These are phyloP conservation scores for Trachymyrmex cornetzi DNA, from an alignment of 1,140 invertebrate species.

Conservation along the genomic window DNA sequence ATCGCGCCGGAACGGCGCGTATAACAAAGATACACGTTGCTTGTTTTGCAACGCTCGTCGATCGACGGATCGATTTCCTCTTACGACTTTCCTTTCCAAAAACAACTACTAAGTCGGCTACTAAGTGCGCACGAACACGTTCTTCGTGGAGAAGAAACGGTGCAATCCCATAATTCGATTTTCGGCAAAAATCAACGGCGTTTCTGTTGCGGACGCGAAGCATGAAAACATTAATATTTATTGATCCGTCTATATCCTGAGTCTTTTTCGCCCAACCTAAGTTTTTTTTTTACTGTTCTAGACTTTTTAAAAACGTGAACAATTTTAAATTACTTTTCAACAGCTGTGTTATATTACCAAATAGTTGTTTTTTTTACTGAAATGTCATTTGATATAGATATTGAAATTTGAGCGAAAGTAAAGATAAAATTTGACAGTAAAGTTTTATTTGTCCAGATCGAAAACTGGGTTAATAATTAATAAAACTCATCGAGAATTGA, in stretches of 20 bases:
- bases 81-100: slow-evolving; percentile 69
- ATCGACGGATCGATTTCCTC: slow-evolving; percentile 63
- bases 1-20: slow-evolving; percentile 33
- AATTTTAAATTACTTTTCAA: too few relatives aligned
- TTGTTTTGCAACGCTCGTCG: slow-evolving; percentile 51
- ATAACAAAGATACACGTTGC: slow-evolving; percentile 61
- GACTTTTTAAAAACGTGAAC: too few relatives aligned
- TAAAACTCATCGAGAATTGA: not conserved
- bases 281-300: too few relatives aligned
- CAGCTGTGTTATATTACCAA: too few relatives aligned
- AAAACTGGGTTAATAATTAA: not conserved
- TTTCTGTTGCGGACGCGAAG: not conserved
- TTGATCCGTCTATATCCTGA: not conserved
- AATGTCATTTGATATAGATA: too few relatives aligned
- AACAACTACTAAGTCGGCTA: slow-evolving; percentile 22
- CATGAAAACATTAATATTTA: not conserved
- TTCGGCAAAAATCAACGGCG: too few relatives aligned
- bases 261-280: too few relatives aligned
- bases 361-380: too few relatives aligned
- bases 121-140: too few relatives aligned
- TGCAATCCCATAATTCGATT: not conserved
- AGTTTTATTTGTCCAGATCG: too few relatives aligned
- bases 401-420: too few relatives aligned
- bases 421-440: too few relatives aligned
- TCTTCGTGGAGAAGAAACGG: not conserved